These are phyloP conservation scores for Rhyacichthys aspro DNA, from an alignment of 2,797 vertebrate genomes.

Conservation along the genomic window DNA sequence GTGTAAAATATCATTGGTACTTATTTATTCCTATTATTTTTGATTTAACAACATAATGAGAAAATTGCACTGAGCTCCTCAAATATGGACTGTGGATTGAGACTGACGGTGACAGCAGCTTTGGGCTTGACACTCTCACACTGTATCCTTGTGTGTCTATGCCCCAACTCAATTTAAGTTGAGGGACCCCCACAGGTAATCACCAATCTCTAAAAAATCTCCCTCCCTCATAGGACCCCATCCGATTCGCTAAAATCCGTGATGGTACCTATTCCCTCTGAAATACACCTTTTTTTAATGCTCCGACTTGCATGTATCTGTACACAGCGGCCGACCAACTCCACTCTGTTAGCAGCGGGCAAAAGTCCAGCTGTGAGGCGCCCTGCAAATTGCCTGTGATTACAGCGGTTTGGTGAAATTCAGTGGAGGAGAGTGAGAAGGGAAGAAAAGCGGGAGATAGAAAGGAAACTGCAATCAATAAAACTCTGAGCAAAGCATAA, in stretches of 20 bases:
- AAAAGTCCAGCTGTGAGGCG: conserved; percentile 57
- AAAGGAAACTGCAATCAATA: conserved; percentile 66
- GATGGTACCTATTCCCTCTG: not conserved
- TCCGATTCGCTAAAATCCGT: conserved; percentile 15
- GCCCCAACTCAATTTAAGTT: conserved; percentile 35
- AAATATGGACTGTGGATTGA: not conserved
- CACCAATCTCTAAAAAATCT: conserved; percentile 27
- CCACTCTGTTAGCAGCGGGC: conserved; percentile 50
- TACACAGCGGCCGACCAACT: conserved; percentile 18
- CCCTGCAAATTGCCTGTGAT: conserved; percentile 66
- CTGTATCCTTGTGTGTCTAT: conserved; percentile 7
- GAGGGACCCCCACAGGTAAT: conserved; percentile 39
- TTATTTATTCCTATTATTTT: too few species aligned
- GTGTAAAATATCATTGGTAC: too few species aligned
- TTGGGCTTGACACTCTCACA: conserved; percentile 7
- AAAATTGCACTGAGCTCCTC: not conserved
- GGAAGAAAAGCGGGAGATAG: conserved; percentile 33
- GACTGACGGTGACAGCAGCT: conserved; percentile 8
- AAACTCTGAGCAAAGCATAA: conserved; percentile 35
- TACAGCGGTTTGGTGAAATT: conserved; percentile 60
- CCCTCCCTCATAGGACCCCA: conserved; percentile 8
- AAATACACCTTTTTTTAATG: conserved; percentile 7
- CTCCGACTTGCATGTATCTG: conserved; percentile 10
- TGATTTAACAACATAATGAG: not conserved
- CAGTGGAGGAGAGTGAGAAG: conserved; percentile 32